Percentiles rank a stretch among this genome's conserved stretches.
phyloP scores from a whole-genome alignment of 2,113 vertebrate genomes.

The Vulpes ferrilata region DNA sequence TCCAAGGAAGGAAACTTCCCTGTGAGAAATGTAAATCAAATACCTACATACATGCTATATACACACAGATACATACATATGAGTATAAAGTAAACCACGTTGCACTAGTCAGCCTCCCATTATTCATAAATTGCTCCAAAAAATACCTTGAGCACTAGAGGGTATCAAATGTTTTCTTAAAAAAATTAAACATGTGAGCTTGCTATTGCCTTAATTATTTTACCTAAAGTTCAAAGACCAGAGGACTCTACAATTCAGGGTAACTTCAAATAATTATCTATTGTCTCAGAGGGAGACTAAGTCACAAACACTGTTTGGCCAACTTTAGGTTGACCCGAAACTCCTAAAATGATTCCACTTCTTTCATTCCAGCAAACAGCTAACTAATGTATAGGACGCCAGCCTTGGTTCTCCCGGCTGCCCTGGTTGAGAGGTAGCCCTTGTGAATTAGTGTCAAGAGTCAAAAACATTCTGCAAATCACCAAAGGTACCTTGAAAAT shows the following conservation, averaged over 20 bases:
- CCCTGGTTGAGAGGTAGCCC: background rate
- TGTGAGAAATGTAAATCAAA: constrained; percentile 23
- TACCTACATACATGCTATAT: background rate
- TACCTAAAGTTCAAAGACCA: background rate
- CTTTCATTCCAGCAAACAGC: background rate
- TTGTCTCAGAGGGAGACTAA: background rate
- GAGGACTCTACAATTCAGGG: background rate
- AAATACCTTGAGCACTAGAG: background rate
- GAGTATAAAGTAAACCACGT: background rate
- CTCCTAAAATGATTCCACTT: background rate
- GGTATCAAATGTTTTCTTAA: background rate
- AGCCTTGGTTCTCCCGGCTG: background rate
- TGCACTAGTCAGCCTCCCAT: background rate
- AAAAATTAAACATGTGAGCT: background rate
- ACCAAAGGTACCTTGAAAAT: background rate
- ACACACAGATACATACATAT: background rate
- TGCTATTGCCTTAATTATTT: constrained; percentile 5
- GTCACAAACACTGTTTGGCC: background rate
- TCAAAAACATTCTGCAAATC: background rate
- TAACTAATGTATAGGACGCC: background rate
- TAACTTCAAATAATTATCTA: background rate
- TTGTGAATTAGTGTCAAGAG: background rate
- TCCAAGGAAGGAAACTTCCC: background rate
- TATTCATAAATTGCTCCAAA: background rate
- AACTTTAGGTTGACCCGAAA: background rate